phyloP scores from a whole-genome alignment of 1,140 invertebrate species.

The Macrocentrus cingulum region DNA sequence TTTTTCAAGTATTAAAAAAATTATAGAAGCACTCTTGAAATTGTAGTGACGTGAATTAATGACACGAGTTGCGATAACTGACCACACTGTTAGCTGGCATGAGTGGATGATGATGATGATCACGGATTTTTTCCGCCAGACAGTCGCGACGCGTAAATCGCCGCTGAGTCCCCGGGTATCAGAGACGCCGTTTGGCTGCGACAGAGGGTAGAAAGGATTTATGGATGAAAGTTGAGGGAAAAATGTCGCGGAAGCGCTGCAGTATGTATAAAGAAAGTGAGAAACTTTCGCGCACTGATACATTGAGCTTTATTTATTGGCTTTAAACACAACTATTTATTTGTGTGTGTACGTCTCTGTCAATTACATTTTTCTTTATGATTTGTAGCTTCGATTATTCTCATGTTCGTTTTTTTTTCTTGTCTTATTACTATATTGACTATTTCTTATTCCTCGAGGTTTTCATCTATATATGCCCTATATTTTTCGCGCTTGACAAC shows the following conservation, averaged over 20 bases:
- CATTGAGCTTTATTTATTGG: constrained; percentile 2
- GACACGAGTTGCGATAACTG: no score
- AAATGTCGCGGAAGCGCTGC: constrained; percentile 9
- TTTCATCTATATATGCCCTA: not conserved
- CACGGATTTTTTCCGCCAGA: not conserved
- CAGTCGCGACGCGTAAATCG: constrained; percentile 1
- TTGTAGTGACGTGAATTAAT: no score
- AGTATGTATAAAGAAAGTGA: constrained; percentile 3
- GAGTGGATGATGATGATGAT: no score
- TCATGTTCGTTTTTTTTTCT: no score
- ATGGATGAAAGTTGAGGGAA: constrained; percentile 14
- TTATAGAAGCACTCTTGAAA: no score
- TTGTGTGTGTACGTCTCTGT: no score
- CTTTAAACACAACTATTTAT: not conserved
- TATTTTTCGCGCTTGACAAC: not conserved
- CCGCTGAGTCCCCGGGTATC: not conserved
- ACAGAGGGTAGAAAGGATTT: constrained; percentile 12
- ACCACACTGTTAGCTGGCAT: no score
- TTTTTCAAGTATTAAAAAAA: no score
- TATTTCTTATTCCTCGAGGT: no score
- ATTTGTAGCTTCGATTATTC: no score
- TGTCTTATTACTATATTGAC: no score
- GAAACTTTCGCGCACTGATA: constrained; percentile 4
- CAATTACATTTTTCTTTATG: no score
- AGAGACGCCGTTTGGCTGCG: constrained; percentile 1